phyloP scores from a whole-genome alignment of 1,140 invertebrate genomes.

The Acyrthosiphon pisum region DNA sequence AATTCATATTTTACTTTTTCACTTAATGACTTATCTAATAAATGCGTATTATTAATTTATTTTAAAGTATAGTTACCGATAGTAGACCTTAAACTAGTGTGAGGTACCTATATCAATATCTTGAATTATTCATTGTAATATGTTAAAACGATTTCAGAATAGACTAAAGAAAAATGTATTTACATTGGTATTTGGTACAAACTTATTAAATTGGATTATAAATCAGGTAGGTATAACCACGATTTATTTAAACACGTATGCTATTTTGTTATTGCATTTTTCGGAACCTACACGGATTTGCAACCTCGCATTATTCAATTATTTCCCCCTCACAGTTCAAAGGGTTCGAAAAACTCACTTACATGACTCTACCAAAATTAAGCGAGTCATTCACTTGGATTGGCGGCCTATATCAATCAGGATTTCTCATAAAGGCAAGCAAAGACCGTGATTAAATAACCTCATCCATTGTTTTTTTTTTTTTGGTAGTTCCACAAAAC shows the following conservation, averaged over 20 bases:
- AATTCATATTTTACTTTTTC: background rate
- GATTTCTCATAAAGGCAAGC: background rate
- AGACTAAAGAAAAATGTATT: background rate
- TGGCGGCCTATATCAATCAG: background rate
- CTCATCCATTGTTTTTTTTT: background rate
- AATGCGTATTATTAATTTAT: background rate
- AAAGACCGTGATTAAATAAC: slow-evolving; percentile 14
- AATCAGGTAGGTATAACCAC: background rate
- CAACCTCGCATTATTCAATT: slow-evolving; percentile 10
- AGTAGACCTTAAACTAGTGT: too few relatives aligned
- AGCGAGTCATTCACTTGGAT: background rate
- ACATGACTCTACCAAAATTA: background rate
- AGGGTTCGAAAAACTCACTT: background rate
- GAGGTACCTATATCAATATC: too few relatives aligned
- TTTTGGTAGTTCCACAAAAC: background rate
- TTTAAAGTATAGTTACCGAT: background rate
- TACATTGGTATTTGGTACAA: background rate
- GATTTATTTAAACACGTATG: background rate
- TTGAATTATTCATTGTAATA: too few relatives aligned
- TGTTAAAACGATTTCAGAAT: too few relatives aligned
- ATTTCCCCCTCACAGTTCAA: background rate
- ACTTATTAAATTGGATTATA: background rate
- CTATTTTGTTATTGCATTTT: background rate
- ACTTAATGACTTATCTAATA: background rate
- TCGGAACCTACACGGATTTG: background rate